Evolutionary conservation across 2,888 invertebrate species (phyloP), one percentile per base, ranked within the genome.

Genomic region (Cylloceria caligata): DNA sequence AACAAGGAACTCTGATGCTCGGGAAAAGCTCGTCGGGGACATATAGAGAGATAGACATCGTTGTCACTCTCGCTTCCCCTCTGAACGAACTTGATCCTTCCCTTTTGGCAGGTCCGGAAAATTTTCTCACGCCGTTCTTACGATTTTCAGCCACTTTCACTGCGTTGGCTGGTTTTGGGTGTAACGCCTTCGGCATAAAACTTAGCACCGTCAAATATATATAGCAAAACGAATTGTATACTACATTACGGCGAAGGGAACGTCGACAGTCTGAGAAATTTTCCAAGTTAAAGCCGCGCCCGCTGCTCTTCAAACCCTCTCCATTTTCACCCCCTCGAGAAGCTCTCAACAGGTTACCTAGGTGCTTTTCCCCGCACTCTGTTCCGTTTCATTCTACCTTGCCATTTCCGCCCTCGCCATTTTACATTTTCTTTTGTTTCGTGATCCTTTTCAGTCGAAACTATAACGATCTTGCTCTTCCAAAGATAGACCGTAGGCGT

Each of bases 311-410:
- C 47, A 49, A 68, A 52, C 19, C 87, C 36, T 87, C 85, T 86
- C 83, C 80, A 86, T 85, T 45, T 87, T 86, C 85, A 79, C 83
- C 85, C 88, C 84, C 84, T 86, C 84, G 52, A 84, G 76, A 83
- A 83, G 84, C 88, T 90, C 88, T 90, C 88, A 90, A 89, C 89
- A 89, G 89, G 90, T 89, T 89, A 90, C 84, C 86, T 85, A 65
- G 60, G 57, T 39, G 57, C 60, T 80, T 52, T 57, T 27, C 24
- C 27, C 19, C 45, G 11, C 42, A 21, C 21, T 16, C 52, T 34
- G 47, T 39, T 19, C 5, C 55, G 21, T 27, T 27, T 49, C 19
- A 39, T 39, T 55, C 39, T 27, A 39, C 13, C 52, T 55, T 9
- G 3, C 24, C 39, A 9, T 9, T 36, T 55, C 24, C 2, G 3